Evolutionary conservation across 2,797 vertebrate genomes (phyloP), one percentile per base, ranked within the genome.

Genomic region (Coranthus polyacanthus): DNA sequence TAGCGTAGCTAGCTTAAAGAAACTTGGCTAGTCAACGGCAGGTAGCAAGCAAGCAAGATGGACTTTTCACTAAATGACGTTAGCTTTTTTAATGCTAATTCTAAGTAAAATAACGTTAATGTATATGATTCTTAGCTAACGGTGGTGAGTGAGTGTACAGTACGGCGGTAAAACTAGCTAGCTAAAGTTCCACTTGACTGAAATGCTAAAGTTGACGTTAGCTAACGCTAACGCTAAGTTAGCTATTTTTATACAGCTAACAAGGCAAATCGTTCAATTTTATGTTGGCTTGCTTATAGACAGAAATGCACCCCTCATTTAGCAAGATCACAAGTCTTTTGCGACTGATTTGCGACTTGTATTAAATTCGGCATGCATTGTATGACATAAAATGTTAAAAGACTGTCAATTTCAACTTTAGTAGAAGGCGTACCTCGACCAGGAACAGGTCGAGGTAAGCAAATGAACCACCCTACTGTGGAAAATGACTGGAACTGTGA

Each of bases 211-310:
- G 55, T 42, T 73, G 52, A 45, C 18, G 43, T 45, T 51, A 42
- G 78, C 85, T 59, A 62, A 75, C 26, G 81, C 78, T 72, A 59
- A 53, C 51, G 12, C 15, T 84, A 81, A 38, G 42, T 50, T 79
- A 77, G 57, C 58, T 20, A 3, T 26, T 9, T 24, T 12, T 71
- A 13, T 12, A 34, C n/a, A 22, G 57, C 49, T 78, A 62, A 21
- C 42, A 12, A 57, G 64, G 17, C 47, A 62, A 72, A 22, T 22
- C 9, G 53, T 29, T 57, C n/a, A 15, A 4, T 20, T 56, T 2
- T 12, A 13, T 20, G 13, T 34, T 29, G 1, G 20, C 45, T 52
- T 10, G 15, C 15, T 26, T 34, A 2, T n/a, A n/a, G n/a, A n/a
- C n/a, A n/a, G n/a, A n/a, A n/a, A n/a, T n/a, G n/a, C n/a, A n/a